Conservation (phyloP, 2,888 invertebrate genomes). For the Hermodice carunculata region DNA sequence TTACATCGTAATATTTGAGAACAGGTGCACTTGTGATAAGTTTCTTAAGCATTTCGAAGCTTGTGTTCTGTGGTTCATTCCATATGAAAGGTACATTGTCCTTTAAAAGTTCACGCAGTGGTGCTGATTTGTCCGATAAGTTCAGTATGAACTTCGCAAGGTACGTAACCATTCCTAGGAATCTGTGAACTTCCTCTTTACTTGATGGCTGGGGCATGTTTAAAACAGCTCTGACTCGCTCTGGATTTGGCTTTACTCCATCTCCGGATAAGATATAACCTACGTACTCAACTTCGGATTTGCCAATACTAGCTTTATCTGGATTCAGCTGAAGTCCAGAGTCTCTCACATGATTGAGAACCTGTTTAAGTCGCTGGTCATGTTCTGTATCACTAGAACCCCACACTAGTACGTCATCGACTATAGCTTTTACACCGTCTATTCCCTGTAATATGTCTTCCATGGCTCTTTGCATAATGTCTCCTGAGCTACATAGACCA, state of each 20-base stretch:
- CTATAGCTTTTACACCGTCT: slow-evolving; percentile 4
- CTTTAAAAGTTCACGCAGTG: slow-evolving; percentile 26
- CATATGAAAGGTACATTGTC: slow-evolving; percentile 23
- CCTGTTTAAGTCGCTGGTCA: neutral
- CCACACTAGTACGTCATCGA: slow-evolving; percentile 12
- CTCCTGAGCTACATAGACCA: slow-evolving; percentile 25
- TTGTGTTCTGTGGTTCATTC: slow-evolving; percentile 29
- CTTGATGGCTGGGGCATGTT: slow-evolving; percentile 27
- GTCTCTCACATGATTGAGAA: neutral
- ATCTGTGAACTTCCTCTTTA: slow-evolving; percentile 31
- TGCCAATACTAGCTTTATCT: neutral
- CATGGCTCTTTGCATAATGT: slow-evolving; percentile 37
- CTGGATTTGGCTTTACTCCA: slow-evolving; percentile 21
- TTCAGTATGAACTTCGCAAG: slow-evolving; percentile 22
- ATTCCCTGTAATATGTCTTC: slow-evolving; percentile 25
- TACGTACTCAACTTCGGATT: neutral
- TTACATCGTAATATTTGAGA: neutral
- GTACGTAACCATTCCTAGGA: slow-evolving; percentile 31
- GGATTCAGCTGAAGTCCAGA: neutral
- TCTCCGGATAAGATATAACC: neutral
- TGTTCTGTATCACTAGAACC: slow-evolving; percentile 7
- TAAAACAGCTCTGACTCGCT: slow-evolving; percentile 22
- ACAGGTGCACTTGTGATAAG: slow-evolving; percentile 5
- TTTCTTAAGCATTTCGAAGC: slow-evolving; percentile 37
- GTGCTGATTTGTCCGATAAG: slow-evolving; percentile 14